These are phyloP conservation scores for Elaphurus davidianus DNA, from an alignment of 2,113 vertebrate species.

Conservation along the genomic window DNA sequence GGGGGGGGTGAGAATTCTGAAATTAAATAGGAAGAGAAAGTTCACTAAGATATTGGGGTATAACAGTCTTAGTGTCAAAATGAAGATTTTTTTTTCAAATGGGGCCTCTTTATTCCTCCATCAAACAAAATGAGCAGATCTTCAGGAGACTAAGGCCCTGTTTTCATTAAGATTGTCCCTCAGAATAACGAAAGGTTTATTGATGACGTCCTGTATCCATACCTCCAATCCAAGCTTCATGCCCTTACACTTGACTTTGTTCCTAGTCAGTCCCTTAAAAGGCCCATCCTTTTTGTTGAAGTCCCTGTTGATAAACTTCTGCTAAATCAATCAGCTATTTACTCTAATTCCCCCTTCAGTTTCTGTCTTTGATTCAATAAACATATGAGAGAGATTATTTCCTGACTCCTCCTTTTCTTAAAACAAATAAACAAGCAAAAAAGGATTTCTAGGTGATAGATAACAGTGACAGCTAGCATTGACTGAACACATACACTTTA, in stretches of 20 bases:
- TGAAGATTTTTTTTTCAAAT: not conserved
- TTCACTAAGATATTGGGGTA: not conserved
- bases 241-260: not conserved
- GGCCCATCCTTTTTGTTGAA: not conserved
- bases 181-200: not conserved
- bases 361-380: not conserved
- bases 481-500: not conserved
- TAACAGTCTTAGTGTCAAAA: not conserved
- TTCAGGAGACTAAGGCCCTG: too few species aligned
- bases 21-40: not conserved
- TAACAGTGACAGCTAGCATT: not conserved
- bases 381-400: not conserved
- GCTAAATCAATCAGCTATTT: not conserved
- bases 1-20: not conserved
- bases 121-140: not conserved
- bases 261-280: not conserved
- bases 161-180: not conserved
- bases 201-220: fast-evolving
- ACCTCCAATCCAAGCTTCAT: not conserved
- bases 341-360: not conserved
- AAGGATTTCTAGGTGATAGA: not conserved
- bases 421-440: not conserved
- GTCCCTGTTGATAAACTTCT: not conserved
- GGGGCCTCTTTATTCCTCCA: not conserved
- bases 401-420: not conserved